Percentiles rank a stretch among this genome's conserved stretches.
Evolutionary conservation across 2,113 vertebrate species (phyloP).

Genomic region (Brachypteracias leptosomus): DNA sequence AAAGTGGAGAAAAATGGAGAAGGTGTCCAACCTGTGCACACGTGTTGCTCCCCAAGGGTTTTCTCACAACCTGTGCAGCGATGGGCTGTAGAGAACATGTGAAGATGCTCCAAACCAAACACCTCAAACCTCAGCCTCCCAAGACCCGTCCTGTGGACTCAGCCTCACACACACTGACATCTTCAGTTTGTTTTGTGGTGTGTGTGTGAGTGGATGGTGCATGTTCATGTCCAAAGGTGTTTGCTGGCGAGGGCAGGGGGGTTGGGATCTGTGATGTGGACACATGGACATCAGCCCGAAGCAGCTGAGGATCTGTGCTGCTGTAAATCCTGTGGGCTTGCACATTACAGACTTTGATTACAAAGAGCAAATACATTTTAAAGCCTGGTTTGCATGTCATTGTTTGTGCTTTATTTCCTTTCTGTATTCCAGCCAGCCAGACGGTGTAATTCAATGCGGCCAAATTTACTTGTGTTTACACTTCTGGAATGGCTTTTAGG

Average conservation of each 20-base stretch:
- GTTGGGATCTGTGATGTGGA: background rate
- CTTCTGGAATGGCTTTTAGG: background rate
- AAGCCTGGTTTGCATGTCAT: background rate
- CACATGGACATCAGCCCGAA: rapidly evolving
- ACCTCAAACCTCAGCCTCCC: background rate
- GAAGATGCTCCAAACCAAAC: no score
- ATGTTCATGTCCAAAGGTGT: rapidly evolving
- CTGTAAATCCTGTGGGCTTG: background rate
- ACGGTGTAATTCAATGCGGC: background rate
- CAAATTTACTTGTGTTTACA: background rate
- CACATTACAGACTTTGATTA: background rate
- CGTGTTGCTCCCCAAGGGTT: no score
- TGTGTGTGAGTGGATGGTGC: rapidly evolving
- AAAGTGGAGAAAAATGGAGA: background rate
- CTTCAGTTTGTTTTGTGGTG: rapidly evolving
- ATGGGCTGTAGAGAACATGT: no score
- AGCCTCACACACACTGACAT: rapidly evolving
- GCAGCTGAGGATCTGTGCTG: background rate
- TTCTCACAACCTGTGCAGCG: no score
- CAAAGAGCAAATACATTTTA: background rate
- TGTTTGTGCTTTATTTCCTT: background rate
- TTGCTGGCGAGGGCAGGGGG: background rate
- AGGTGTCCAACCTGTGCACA: rapidly evolving
- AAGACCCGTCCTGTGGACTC: rapidly evolving
- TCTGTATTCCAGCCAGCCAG: background rate